Conservation (phyloP, 2,113 vertebrate species). For the Chaetura pelagica region DNA sequence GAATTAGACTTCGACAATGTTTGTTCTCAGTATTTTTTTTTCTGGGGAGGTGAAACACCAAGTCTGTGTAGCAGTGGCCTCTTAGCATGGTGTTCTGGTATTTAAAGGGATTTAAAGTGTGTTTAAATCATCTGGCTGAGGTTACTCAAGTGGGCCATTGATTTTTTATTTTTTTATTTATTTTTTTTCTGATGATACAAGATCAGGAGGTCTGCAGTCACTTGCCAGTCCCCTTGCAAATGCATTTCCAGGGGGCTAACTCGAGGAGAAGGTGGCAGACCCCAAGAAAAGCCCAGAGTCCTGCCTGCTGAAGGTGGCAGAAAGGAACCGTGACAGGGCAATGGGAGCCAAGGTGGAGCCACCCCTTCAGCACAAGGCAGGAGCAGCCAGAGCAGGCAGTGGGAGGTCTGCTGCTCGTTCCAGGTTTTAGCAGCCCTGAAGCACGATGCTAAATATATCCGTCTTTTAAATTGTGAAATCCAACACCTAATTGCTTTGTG, state of each 20-base stretch:
- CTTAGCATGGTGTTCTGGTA: neutral
- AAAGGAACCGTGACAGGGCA: fast-evolving
- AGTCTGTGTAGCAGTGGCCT: neutral
- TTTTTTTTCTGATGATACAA: neutral
- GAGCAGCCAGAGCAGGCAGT: fast-evolving
- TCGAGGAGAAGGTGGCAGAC: neutral
- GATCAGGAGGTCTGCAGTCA: neutral
- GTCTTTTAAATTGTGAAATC: conserved; percentile 25
- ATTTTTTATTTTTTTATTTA: too few relatives aligned
- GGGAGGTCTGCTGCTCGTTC: neutral
- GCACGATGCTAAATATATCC: neutral
- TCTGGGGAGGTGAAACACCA: neutral
- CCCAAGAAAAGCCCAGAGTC: neutral
- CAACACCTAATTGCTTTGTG: conserved; percentile 21
- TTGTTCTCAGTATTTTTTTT: neutral
- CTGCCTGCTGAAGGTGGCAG: fast-evolving
- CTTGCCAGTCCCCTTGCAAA: neutral
- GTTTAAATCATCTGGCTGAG: neutral
- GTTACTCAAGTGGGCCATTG: neutral
- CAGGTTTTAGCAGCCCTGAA: neutral
- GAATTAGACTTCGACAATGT: neutral
- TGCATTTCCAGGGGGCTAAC: neutral
- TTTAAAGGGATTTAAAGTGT: neutral
- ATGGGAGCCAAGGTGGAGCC: neutral
- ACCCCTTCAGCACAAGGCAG: fast-evolving